Evolutionary conservation across 2,113 vertebrate genomes (phyloP).

Genomic region (Forbesichthys papilliferus): DNA sequence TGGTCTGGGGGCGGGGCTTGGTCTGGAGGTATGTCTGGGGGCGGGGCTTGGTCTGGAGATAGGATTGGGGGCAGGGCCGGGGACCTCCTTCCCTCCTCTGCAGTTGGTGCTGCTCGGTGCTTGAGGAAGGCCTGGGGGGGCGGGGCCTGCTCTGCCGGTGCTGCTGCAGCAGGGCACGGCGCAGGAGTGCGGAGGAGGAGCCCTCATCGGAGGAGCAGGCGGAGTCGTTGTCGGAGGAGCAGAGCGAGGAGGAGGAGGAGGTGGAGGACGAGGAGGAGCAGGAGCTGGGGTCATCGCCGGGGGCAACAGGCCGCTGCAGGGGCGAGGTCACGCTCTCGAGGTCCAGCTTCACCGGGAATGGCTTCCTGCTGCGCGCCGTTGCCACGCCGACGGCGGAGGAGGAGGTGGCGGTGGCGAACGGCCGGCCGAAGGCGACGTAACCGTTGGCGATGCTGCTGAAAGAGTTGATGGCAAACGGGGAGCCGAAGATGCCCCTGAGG

Average conservation of each 20-base stretch:
- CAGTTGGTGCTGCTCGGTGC: conserved; percentile 70
- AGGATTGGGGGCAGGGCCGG: too few relatives aligned
- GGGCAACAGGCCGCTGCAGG: conserved; percentile 76
- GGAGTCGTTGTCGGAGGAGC: conserved; percentile 94
- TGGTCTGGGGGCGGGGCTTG: conserved; percentile 45
- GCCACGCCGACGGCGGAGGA: conserved; percentile 31
- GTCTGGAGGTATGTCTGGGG: conserved; percentile 53
- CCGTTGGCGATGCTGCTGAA: conserved; percentile 94
- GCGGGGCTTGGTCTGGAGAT: too few relatives aligned
- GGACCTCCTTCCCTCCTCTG: background rate
- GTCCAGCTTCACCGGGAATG: conserved; percentile 94
- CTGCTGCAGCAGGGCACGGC: conserved; percentile 88
- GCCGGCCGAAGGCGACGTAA: conserved; percentile 79
- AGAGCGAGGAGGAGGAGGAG: conserved; percentile 92
- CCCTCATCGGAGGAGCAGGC: conserved; percentile 95
- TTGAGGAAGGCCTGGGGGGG: conserved; percentile 61
- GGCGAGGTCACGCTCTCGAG: conserved; percentile 87
- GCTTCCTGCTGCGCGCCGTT: conserved; percentile 74
- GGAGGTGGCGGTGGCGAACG: conserved; percentile 36
- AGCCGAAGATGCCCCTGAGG: conserved; percentile 85
- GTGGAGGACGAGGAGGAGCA: conserved; percentile 94
- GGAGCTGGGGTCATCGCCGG: conserved; percentile 92
- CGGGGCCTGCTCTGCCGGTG: conserved; percentile 64
- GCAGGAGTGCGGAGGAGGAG: conserved; percentile 86
- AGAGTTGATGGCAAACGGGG: conserved; percentile 89